These are phyloP conservation scores for Rana temporaria DNA, from an alignment of 2,113 vertebrate genomes.

Conservation along the genomic window DNA sequence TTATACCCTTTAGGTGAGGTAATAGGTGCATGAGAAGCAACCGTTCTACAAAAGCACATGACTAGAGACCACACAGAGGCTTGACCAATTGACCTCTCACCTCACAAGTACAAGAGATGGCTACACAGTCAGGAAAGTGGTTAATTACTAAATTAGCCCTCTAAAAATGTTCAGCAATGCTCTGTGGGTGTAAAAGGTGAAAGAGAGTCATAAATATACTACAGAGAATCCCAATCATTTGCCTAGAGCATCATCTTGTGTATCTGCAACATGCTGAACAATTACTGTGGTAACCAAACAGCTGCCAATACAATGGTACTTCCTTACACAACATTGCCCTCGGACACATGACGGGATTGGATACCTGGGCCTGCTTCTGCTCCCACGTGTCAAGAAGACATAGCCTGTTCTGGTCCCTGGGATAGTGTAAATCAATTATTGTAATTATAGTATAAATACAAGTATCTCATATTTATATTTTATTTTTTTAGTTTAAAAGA, in stretches of 20 bases:
- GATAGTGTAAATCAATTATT: neutral
- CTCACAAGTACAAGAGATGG: constrained; percentile 1
- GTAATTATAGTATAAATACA: too few species aligned
- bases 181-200: constrained; percentile 18
- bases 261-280: neutral
- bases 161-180: constrained; percentile 10
- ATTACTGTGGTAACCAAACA: constrained; percentile 17
- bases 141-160: constrained; percentile 24
- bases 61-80: constrained; percentile 15
- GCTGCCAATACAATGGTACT: constrained; percentile 13
- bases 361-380: neutral
- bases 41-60: neutral
- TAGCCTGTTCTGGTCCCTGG: neutral
- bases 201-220: neutral
- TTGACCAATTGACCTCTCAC: constrained; percentile 3
- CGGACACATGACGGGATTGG: neutral
- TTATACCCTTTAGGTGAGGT: neutral
- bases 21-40: neutral
- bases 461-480: too few species aligned
- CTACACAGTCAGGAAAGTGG: constrained; percentile 8
- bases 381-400: neutral
- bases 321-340: neutral
- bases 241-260: constrained; percentile 20
- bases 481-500: too few species aligned
- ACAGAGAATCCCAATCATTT: constrained; percentile 39